Evolutionary conservation across 2,888 invertebrate species (phyloP).

Genomic region (Lysandra coridon): DNA sequence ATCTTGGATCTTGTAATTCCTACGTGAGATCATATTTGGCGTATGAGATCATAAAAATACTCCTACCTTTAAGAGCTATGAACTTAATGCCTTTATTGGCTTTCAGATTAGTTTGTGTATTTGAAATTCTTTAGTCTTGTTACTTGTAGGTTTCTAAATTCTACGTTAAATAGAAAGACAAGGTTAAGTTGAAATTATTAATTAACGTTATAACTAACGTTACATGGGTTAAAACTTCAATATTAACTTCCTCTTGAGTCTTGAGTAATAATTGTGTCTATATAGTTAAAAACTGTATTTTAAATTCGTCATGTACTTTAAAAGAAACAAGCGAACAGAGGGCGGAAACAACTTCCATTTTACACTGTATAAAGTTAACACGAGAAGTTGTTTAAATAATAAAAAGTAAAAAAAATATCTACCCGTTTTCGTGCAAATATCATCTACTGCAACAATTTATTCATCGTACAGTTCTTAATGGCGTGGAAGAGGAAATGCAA

Average conservation of each 20-base stretch:
- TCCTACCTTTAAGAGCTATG: background rate
- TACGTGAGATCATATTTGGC: background rate
- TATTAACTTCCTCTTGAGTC: too few species aligned
- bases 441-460: background rate
- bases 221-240: too few species aligned
- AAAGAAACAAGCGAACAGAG: too few species aligned
- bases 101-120: background rate
- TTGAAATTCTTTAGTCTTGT: background rate
- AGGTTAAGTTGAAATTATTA: too few species aligned
- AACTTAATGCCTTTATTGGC: background rate
- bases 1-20: background rate
- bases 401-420: too few species aligned
- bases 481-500: background rate
- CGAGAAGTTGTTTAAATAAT: background rate
- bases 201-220: too few species aligned
- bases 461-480: background rate
- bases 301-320: too few species aligned
- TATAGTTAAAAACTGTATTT: too few species aligned
- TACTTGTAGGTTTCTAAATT: background rate
- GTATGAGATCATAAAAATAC: conserved; percentile 19
- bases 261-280: too few species aligned
- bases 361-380: too few species aligned
- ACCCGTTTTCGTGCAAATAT: background rate
- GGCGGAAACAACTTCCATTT: too few species aligned
- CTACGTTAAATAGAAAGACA: too few species aligned